A percentile compares a stretch with the other conserved stretches of the same genome.
phyloP scores from a whole-genome alignment of 2,113 vertebrate species.

The Anser brachyrhynchus region DNA sequence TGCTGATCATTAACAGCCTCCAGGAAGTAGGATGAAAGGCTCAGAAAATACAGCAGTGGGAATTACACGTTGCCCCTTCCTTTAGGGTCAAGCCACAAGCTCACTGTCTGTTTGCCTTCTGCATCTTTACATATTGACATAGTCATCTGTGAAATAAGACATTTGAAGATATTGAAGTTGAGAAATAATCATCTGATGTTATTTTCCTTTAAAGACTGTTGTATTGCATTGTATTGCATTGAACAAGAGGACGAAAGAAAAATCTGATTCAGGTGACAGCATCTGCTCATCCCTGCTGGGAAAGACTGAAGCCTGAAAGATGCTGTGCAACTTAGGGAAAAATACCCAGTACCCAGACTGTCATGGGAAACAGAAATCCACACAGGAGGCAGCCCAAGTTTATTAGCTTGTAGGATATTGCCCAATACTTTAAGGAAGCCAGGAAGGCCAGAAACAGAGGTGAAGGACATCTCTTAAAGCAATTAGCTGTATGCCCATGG shows the following conservation, averaged over 20 bases:
- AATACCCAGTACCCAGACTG: not conserved
- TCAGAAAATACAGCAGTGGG: not conserved
- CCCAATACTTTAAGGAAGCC: not conserved
- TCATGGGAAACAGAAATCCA: not conserved
- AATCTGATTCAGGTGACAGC: not conserved
- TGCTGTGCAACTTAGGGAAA: not conserved
- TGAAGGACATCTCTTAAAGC: not conserved
- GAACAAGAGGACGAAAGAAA: not conserved
- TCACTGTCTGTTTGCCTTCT: not conserved
- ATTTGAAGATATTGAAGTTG: not conserved
- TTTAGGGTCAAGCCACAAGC: not conserved
- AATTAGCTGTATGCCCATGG: not conserved
- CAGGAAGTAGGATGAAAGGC: not conserved
- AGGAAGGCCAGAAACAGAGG: not conserved
- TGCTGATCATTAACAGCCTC: not conserved
- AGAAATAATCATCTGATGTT: not conserved
- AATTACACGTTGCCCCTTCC: not conserved
- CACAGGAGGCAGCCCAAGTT: not conserved
- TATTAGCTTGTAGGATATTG: not conserved
- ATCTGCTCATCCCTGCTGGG: not conserved
- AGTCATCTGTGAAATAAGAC: not conserved
- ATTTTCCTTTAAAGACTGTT: not conserved
- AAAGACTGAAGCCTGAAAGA: not conserved
- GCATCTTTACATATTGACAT: not conserved
- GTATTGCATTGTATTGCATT: not conserved